Evolutionary conservation across 1,140 invertebrate genomes (phyloP).

Genomic region (Eupristina koningsbergeri): DNA sequence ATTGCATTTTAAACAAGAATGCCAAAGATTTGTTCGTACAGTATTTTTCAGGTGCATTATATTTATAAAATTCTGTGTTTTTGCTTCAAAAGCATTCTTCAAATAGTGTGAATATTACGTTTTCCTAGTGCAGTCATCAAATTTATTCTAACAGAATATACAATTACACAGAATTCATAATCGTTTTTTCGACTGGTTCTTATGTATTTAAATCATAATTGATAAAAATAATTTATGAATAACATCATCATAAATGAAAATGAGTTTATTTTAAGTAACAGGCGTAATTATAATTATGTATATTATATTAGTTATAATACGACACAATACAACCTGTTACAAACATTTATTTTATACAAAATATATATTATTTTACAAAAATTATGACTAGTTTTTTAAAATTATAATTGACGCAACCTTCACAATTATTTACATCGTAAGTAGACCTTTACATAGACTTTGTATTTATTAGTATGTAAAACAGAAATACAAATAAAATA

Average conservation of each 20-base stretch:
- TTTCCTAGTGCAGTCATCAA: background rate
- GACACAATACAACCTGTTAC: background rate
- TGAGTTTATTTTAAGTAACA: background rate
- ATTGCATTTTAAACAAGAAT: slow-evolving; percentile 8
- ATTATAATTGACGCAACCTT: background rate
- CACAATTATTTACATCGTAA: background rate
- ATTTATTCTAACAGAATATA: background rate
- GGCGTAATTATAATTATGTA: background rate
- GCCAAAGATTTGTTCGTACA: background rate
- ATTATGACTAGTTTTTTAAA: background rate
- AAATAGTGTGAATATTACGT: background rate
- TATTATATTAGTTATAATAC: background rate
- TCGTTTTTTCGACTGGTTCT: background rate
- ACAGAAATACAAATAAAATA: background rate
- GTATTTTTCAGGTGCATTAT: slow-evolving; percentile 36
- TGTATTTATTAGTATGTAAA: background rate
- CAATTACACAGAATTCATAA: background rate
- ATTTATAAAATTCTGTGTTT: background rate
- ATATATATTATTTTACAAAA: background rate
- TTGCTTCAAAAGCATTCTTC: background rate
- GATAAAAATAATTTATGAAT: background rate
- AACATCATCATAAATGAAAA: background rate
- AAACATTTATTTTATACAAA: background rate
- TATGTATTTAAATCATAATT: background rate
- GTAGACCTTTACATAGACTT: background rate